These are phyloP conservation scores for Parazoanthus atlanticus DNA, from an alignment of 92 coral and sea anemone genomes.

Conservation along the genomic window DNA sequence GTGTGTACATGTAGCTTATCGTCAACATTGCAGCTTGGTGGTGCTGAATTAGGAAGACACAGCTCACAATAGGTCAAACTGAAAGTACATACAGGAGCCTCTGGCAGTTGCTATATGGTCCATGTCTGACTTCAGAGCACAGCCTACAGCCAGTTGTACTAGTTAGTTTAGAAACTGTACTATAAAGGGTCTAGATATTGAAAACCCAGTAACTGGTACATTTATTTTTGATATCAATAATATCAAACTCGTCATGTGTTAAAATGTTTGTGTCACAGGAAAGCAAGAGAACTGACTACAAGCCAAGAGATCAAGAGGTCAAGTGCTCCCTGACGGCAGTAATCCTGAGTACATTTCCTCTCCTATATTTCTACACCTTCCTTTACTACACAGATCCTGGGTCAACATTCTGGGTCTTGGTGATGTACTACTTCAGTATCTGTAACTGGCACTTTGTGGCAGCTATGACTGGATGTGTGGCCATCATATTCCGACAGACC, in stretches of 20 bases:
- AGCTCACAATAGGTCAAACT: too few species aligned
- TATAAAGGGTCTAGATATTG: too few species aligned
- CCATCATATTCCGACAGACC: slow-evolving; percentile 88
- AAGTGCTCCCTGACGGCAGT: slow-evolving; percentile 71
- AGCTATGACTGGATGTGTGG: slow-evolving; percentile 63
- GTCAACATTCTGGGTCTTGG: slow-evolving; percentile 87
- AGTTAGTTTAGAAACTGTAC: too few species aligned
- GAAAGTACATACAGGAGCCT: too few species aligned
- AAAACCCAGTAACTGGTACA: too few species aligned
- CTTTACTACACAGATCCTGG: slow-evolving; percentile 96
- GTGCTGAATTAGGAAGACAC: too few species aligned
- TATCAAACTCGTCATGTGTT: not conserved
- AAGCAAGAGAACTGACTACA: not conserved
- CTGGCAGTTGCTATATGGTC: too few species aligned
- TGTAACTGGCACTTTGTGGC: slow-evolving; percentile 74
- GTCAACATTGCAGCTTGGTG: too few species aligned
- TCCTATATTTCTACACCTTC: slow-evolving; percentile 89
- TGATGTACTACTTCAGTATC: slow-evolving; percentile 83
- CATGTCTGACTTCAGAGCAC: too few species aligned
- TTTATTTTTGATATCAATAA: too few species aligned
- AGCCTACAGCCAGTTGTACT: too few species aligned
- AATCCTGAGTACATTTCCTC: slow-evolving; percentile 70
- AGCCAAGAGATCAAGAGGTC: not conserved
- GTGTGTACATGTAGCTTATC: too few species aligned
- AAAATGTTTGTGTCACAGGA: slow-evolving; percentile 15